A percentile compares a stretch with the other conserved stretches of the same genome.
These are phyloP conservation scores for Trichomycterus rosablanca DNA, from an alignment of 2,113 vertebrate species.

Conservation along the genomic window DNA sequence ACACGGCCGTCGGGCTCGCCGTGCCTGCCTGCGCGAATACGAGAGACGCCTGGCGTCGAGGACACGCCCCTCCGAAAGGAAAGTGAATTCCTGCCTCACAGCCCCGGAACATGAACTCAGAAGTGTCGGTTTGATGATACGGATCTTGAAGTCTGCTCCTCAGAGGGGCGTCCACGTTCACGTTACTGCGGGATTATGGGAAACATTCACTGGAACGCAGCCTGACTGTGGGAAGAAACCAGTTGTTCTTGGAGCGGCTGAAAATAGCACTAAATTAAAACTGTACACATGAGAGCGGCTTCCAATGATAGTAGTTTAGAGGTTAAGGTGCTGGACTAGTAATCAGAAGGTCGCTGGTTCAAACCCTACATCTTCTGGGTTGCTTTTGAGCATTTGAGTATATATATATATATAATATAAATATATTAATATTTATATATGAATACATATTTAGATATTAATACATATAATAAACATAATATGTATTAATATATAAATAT, in stretches of 20 bases:
- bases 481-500: no score
- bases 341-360: no score
- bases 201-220: not conserved
- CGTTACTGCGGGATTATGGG: slow-evolving; percentile 6
- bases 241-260: not conserved
- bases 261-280: not conserved
- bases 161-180: not conserved
- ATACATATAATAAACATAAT: no score
- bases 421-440: no score
- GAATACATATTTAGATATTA: no score
- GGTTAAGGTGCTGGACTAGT: no score
- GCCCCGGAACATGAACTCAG: slow-evolving; percentile 17
- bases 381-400: no score
- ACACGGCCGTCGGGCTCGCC: slow-evolving; percentile 4
- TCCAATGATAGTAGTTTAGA: not conserved
- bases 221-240: not conserved
- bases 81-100: slow-evolving; percentile 36
- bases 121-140: no score
- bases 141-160: no score
- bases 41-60: not conserved
- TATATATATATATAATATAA: no score
- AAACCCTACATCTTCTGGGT: no score
- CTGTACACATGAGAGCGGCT: not conserved
- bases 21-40: slow-evolving; percentile 5
- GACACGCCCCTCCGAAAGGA: not conserved